Evolutionary conservation across 2,113 vertebrate species (phyloP), one percentile per base, ranked within the genome.

Genomic region (Talpa occidentalis): DNA sequence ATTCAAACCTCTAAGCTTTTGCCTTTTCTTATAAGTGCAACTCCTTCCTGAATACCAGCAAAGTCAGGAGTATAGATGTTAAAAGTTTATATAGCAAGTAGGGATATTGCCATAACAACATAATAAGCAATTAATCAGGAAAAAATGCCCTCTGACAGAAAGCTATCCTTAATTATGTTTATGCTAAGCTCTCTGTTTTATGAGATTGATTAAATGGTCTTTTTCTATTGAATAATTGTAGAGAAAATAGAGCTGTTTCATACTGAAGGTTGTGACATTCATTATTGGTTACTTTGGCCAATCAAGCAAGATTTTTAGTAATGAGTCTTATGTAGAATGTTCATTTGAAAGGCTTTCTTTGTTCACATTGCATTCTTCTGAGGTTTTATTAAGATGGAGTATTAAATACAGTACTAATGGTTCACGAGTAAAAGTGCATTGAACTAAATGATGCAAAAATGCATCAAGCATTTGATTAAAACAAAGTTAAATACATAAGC

Each of bases 151-250:
- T 69, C 59, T 95, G 87, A 79, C 44, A 92, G 78, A 92, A 97
- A 96, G 49, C n/a, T 89, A 91, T 96, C 90, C 78, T 97, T 95
- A 72, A 93, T 96, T 97, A 82, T 96, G 83, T 88, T 96, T 97
- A 88, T 83, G 94, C 78, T 94, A 97, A 97, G 66, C 52, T 93
- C 72, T 87, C 64, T 95, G 88, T 89, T 96, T 96, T 70, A 93
- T 76, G 95, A 84, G 79, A 97, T 97, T 97, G 96, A 98, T 98
- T 97, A 96, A 95, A 96, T 94, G 37, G 86, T 94, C 88, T 64
- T 96, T 97, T 96, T 94, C 92, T 98, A 88, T 91, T 97, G 93
- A 97, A 91, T 98, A 87, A 94, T 37, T 93, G 80, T 92, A 95
- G 82, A 93, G 79, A 97, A 97, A 98, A 91, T 44, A 97, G 81